Percentiles rank a stretch among this genome's conserved stretches.
Conservation (phyloP, 2,113 vertebrate genomes). For the Tichodroma muraria region DNA sequence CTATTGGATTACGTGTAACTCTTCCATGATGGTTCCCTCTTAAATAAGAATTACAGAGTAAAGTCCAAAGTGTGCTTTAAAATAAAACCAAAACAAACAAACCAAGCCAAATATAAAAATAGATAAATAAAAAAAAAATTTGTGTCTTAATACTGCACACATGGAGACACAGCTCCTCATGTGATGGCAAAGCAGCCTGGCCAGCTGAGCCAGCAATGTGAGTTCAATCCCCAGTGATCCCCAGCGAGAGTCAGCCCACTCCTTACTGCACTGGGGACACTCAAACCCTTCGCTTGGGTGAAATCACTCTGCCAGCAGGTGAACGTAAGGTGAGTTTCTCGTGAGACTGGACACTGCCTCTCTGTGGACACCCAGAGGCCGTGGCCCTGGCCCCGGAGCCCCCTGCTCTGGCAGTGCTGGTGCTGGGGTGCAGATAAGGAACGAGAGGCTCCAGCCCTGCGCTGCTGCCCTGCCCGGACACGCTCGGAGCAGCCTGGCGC, state of each 20-base stretch:
- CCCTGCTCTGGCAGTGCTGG: neutral
- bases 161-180: neutral
- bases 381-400: neutral
- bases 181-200: neutral
- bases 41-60: neutral
- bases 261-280: neutral
- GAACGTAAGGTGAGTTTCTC: neutral
- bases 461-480: slow-evolving; percentile 16
- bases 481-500: neutral
- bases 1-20: neutral
- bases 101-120: neutral
- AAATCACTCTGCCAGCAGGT: fast-evolving
- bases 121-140: neutral
- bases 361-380: fast-evolving
- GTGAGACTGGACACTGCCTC: fast-evolving
- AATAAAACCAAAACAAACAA: neutral
- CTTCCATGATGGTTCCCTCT: neutral
- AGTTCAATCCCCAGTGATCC: neutral
- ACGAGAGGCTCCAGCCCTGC: neutral
- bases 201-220: neutral
- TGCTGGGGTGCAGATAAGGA: neutral
- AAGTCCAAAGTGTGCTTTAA: neutral
- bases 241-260: neutral
- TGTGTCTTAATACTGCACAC: neutral
- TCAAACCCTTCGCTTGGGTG: neutral